A percentile compares a stretch with the other conserved stretches of the same genome.
Conservation (phyloP, 2,888 invertebrate genomes). For the Eupithecia subumbrata region DNA sequence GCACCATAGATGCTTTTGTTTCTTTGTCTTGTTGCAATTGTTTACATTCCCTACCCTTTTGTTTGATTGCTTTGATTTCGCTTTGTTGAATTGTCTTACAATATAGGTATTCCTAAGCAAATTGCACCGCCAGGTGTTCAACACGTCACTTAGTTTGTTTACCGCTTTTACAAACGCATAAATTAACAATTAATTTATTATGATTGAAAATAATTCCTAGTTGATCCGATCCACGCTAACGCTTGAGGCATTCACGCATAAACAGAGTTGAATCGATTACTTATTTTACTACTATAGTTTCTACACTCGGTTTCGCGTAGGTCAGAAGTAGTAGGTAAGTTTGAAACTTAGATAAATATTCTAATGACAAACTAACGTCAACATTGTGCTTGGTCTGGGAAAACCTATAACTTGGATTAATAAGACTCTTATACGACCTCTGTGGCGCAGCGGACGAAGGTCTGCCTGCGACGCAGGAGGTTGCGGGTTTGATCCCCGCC, state of each 20-base stretch:
- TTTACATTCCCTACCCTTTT: background rate
- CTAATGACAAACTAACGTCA: too few relatives aligned
- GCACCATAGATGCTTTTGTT: background rate
- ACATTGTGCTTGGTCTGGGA: too few relatives aligned
- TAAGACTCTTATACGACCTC: too few relatives aligned
- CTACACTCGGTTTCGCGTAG: too few relatives aligned
- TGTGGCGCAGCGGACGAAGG: too few relatives aligned
- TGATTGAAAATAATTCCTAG: conserved; percentile 52
- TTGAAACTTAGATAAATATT: too few relatives aligned
- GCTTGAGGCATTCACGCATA: conserved; percentile 30
- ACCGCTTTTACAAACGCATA: conserved; percentile 58
- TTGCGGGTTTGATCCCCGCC: too few relatives aligned
- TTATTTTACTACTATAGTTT: background rate
- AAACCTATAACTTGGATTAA: too few relatives aligned
- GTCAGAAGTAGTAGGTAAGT: too few relatives aligned
- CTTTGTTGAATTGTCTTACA: conserved; percentile 2
- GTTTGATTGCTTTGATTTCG: background rate
- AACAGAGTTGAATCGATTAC: conserved; percentile 24
- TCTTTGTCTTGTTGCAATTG: background rate
- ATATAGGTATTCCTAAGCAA: conserved; percentile 23
- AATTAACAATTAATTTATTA: conserved; percentile 63
- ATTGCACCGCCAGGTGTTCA: conserved; percentile 50
- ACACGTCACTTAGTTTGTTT: conserved; percentile 51
- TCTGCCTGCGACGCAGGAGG: too few relatives aligned
- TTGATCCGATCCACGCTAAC: conserved; percentile 28